These are phyloP conservation scores for Paramisgurnus dabryanus DNA, from an alignment of 2,113 vertebrate species.

Conservation along the genomic window DNA sequence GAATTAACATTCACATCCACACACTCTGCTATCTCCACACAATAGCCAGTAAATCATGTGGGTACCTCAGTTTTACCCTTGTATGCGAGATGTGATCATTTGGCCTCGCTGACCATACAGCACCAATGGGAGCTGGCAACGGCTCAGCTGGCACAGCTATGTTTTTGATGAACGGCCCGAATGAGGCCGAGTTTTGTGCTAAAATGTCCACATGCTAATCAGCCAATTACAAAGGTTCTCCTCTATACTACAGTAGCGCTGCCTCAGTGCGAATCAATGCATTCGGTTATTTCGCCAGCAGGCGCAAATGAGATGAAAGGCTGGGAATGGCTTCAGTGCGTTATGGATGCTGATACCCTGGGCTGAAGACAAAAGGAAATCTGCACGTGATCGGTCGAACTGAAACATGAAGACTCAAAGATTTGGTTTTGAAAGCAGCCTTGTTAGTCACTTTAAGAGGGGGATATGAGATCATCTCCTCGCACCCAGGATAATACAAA, in stretches of 20 bases:
- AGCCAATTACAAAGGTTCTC: slow-evolving; percentile 68
- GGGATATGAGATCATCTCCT: not conserved
- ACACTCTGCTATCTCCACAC: not conserved
- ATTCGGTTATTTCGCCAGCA: slow-evolving; percentile 21
- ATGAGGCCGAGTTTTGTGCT: slow-evolving; percentile 69
- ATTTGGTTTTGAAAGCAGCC: not conserved
- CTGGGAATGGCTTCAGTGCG: slow-evolving; percentile 3
- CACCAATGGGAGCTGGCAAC: slow-evolving; percentile 62
- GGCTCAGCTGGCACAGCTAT: slow-evolving; percentile 66
- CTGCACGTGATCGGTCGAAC: slow-evolving; percentile 1
- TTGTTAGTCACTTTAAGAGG: not conserved
- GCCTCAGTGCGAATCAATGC: slow-evolving; percentile 40
- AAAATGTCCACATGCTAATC: slow-evolving; percentile 76
- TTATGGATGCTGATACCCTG: not conserved
- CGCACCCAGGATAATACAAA: slow-evolving; percentile 1
- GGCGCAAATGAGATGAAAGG: not conserved
- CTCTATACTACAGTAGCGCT: slow-evolving; percentile 6
- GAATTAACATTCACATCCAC: not conserved
- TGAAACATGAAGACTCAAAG: not conserved
- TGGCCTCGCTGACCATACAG: slow-evolving; percentile 2
- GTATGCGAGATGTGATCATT: slow-evolving; percentile 24
- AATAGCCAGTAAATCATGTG: not conserved
- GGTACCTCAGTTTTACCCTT: not conserved
- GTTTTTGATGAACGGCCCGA: slow-evolving; percentile 67
- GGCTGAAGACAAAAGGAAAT: not conserved